Evolutionary conservation across 2,888 invertebrate genomes (phyloP), one percentile per base, ranked within the genome.

Genomic region (Ennomos fuscantarius): DNA sequence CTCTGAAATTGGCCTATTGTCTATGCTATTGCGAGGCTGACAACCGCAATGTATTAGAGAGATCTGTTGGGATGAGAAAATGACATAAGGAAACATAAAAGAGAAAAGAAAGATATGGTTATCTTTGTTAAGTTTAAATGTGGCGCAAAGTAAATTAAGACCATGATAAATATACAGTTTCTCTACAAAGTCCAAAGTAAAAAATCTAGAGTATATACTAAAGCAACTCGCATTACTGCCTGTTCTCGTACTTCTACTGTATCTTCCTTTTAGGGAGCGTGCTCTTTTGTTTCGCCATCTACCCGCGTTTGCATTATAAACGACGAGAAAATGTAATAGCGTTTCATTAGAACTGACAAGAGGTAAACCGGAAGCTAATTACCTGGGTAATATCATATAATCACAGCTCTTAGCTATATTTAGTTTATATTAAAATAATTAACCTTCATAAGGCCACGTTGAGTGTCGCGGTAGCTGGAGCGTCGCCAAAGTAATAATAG

Each of bases 381-480:
- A 68, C 62, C 63, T 47, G 47, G 52, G 57, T 61, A 60, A 66
- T 54, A 54, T 49, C 58, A 49, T 45, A 49, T 59, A 59, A 59
- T 59, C 48, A 44, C 53, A 45, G 52, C 52, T 52, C 57, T 52
- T 51, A 51, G 60, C 65, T 62, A 69, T 63, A 70, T 76, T 74
- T 73, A 73, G 73, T 73, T 78, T 74, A 77, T 79, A 86, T 83
- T 81, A 81, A 83, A 84, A 87, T 86, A 82, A 84, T 84, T 86
- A 86, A 83, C 90, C 87, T 86, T 80, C 73, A 63, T 60, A 86
- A 86, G 90, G 90, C 87, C 90, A 85, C 63, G 81, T 80, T 78
- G 82, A 82, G 79, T 87, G 88, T 88, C 89, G 81, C 81, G 74
- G 69, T 72, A 53, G 66, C 86, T 91, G 90, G 90, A 84, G 43